Evolutionary conservation across 2,797 vertebrate species (phyloP), one percentile per base, ranked within the genome.

Genomic region (Hafferia zeledoni): DNA sequence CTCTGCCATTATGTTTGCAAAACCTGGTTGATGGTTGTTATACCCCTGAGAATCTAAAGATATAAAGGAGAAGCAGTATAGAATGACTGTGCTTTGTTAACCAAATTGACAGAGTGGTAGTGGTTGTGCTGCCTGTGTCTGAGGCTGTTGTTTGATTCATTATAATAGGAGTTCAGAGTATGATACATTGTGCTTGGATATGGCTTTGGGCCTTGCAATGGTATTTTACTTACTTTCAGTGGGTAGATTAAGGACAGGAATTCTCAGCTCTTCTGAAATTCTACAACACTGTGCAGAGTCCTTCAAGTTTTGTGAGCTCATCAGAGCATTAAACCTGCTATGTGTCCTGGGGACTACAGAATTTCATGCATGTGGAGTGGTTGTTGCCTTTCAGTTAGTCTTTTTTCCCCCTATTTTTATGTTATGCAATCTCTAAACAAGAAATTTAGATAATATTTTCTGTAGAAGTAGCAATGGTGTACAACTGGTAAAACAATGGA

Each of bases 221-320:
- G 6, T 37, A 7, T 82, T 90, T 78, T 55, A 17, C 25, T 44
- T 24, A 31, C 70, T 22, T 43, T 53, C 41, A 43, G 6, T n/a
- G n/a, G 17, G 2, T 11, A 30, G n/a, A 5, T 31, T 60, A 43
- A 33, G 50, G 60, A 10, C 17, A 75, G n/a, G 23, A 39, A 49
- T 47, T 61, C 47, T 41, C 43, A 52, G 9, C 64, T 89, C 65
- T 28, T 60, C 65, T 65, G 33, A 67, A 85, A 28, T 71, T 61
- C 52, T 53, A 4, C 30, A 44, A 3, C 3, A 3, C 0, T 25
- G 18, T 6, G 2, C 27, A n/a, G 9, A 3, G 15, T 56, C 56
- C 47, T 44, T 39, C 10, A 60, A 53, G 31, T 60, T 77, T 25
- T 67, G 13, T 25, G 24, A 71, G 64, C 10, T 9, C 18, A 52